These are phyloP conservation scores for Hyphantria cunea DNA, from an alignment of 1,140 invertebrate genomes.

Conservation along the genomic window DNA sequence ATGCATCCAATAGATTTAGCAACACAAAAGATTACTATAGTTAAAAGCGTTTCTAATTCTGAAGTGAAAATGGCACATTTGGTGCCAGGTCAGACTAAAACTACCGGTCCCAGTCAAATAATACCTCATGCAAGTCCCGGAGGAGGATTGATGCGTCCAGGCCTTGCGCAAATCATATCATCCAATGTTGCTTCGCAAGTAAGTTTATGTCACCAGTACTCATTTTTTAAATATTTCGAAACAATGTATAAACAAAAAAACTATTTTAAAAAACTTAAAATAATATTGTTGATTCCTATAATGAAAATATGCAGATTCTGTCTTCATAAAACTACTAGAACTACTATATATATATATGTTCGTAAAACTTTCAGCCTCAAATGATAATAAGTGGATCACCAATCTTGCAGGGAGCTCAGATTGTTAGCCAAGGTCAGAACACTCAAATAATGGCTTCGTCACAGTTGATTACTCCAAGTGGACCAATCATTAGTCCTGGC, in stretches of 20 bases:
- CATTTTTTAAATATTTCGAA: no score
- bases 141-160: conserved; percentile 66
- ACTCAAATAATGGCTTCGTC: conserved; percentile 67
- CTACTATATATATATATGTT: no score
- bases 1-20: conserved; percentile 80
- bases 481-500: conserved; percentile 66
- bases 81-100: conserved; percentile 64
- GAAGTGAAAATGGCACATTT: conserved; percentile 76
- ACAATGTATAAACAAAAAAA: no score
- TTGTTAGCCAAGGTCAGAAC: conserved; percentile 68
- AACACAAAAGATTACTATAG: conserved; percentile 77
- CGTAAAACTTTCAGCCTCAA: conserved; percentile 56
- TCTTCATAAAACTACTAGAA: no score
- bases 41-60: conserved; percentile 71
- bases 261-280: no score
- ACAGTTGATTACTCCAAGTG: conserved; percentile 60
- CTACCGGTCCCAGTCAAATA: conserved; percentile 57
- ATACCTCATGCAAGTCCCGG: conserved; percentile 55
- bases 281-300: no score
- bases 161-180: conserved; percentile 64
- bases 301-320: no score
- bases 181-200: conserved; percentile 70
- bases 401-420: conserved; percentile 65
- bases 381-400: conserved; percentile 73
- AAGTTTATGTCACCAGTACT: conserved; percentile 15